phyloP scores from a whole-genome alignment of 1,140 invertebrate species.

The Octopus bimaculoides region DNA sequence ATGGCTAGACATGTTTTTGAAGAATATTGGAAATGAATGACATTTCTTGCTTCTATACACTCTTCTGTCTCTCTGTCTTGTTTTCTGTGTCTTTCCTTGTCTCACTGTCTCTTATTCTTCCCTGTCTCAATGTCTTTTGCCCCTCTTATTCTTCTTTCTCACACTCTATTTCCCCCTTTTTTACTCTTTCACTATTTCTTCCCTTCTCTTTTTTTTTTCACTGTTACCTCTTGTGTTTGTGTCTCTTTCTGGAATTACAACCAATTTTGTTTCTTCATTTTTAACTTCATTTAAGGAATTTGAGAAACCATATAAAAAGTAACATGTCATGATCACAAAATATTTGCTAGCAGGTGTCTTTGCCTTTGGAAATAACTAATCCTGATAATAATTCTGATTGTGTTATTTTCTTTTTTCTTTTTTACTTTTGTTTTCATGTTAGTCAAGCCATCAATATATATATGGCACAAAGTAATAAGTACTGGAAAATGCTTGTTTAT shows the following conservation, averaged over 20 bases:
- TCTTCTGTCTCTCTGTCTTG: neutral
- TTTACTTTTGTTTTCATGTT: neutral
- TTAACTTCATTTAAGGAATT: too few relatives aligned
- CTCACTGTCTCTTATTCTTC: neutral
- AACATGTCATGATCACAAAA: too few relatives aligned
- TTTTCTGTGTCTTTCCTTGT: neutral
- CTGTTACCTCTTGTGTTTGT: neutral
- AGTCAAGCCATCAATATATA: too few relatives aligned
- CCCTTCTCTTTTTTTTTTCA: neutral
- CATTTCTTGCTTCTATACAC: neutral
- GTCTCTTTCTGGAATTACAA: too few relatives aligned
- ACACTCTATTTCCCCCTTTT: neutral
- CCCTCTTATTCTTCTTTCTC: neutral
- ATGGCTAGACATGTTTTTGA: too few relatives aligned
- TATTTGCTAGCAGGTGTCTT: too few relatives aligned
- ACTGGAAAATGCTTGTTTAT: too few relatives aligned
- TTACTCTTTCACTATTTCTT: neutral
- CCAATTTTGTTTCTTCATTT: too few relatives aligned
- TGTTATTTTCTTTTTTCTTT: neutral
- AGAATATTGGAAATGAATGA: too few relatives aligned
- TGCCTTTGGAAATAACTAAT: too few relatives aligned
- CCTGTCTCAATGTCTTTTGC: neutral
- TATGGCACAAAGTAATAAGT: too few relatives aligned
- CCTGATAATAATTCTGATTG: neutral
- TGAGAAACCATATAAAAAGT: too few relatives aligned